Base-by-base conservation (phyloP, 2,888 invertebrate genomes). In the Prenolepis imparis region DNA sequence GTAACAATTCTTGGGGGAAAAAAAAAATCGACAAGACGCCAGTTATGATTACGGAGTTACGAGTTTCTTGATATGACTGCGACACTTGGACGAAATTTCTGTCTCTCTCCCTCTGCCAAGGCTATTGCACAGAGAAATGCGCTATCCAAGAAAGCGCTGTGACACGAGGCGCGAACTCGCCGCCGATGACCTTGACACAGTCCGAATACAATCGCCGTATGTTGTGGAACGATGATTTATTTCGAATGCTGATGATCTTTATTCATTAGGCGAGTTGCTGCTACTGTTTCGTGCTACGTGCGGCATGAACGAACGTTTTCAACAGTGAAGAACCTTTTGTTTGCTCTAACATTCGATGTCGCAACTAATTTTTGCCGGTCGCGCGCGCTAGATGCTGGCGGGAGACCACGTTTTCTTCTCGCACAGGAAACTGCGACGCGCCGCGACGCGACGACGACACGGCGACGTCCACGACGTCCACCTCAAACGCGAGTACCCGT, bases 181-280 rank as follows among this genome's bases (percentile, higher is more conserved):
- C 59, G 67, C 48, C 83, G 67, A 21, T 68, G 87, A 52, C 91
- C 91, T 91, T 91, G 91, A 89, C 91, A 91, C 90, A 85, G 85
- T 91, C 86, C 70, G 75, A 86, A 87, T 88, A 84, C 77, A 77
- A 86, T 21, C 44, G 36, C 63, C 28, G 68, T 32, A 59, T 44
- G 55, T 36, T 32, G 39, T 32, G 41, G 57, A 24, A 21, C 24
- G n/a, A 36, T 36, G 24, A 39, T 80, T 78, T 70, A 82, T 68
- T 87, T 75, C 52, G 5, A 66, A 44, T 48, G 21, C 78, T n/a
- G 41, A 41, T 12, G 28, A 66, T 39, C 39, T 24, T 18, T 41
- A 41, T 21, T 41, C 66, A 8, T 21, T 24, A 64, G 39, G n/a
- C 67, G 28, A 41, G 18, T 32, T 12, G n/a, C 15, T 66, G 57